Evolutionary conservation across 1,140 invertebrate species (phyloP).

Genomic region (Scylla paramamosain): DNA sequence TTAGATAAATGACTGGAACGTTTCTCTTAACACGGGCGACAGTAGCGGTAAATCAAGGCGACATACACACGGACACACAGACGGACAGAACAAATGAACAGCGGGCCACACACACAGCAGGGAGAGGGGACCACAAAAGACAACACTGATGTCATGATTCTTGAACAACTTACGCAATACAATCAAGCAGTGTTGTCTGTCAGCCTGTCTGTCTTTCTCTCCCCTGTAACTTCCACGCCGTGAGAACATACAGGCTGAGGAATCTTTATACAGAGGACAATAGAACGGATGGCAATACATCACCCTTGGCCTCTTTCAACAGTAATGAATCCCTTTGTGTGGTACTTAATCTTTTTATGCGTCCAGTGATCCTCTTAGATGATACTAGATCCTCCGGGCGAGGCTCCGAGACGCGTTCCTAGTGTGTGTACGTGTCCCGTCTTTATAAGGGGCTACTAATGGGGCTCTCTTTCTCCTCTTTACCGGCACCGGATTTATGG

Average conservation of each 20-base stretch:
- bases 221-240: neutral
- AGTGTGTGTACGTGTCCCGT: neutral
- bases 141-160: too few species aligned
- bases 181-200: too few species aligned
- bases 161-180: too few species aligned
- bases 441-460: neutral
- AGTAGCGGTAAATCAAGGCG: neutral
- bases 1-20: neutral
- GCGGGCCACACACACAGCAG: too few species aligned
- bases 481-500: neutral
- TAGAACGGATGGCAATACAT: neutral
- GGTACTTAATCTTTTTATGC: slow-evolving; percentile 16
- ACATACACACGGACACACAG: neutral
- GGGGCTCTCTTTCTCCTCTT: neutral
- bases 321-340: neutral
- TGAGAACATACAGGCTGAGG: neutral
- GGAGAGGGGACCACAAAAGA: too few species aligned
- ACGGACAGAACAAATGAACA: too few species aligned
- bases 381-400: neutral
- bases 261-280: neutral
- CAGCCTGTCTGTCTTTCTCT: neutral
- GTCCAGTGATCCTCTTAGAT: neutral
- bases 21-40: neutral
- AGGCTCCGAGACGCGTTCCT: neutral
- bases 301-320: slow-evolving; percentile 17